Evolutionary conservation across 2,113 vertebrate species (phyloP), one percentile per base, ranked within the genome.

Genomic region (Vireo altiloquus): DNA sequence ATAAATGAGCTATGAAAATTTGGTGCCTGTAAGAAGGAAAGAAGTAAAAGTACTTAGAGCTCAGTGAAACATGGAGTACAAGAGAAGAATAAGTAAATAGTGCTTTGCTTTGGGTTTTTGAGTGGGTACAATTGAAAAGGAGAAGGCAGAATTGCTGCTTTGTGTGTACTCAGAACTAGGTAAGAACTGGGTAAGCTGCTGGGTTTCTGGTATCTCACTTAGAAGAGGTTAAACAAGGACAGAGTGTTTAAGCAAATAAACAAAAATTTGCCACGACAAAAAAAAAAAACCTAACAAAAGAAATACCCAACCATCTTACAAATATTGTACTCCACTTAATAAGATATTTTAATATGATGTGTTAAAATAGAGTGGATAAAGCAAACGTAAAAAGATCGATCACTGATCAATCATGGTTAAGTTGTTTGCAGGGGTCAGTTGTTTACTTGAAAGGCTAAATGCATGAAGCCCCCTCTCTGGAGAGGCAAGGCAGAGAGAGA

Each of bases 281-380:
- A 30, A 27, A 42, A 6, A 4, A 24, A 13, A 69, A 35, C 10
- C 5, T 53, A 63, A 15, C 5, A 23, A 37, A 10, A 42, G 37
- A 44, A 56, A 7, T 4, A 3, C 24, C 4, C 6, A 84, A 13
- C 4, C 5, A 91, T 1, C 16, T 70, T 37, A 35, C 0, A 12
- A 46, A 75, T 50, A 31, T 28, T 60, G 15, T 69, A 61, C 9
- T 70, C 9, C 25, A 12, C 42, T 53, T 47, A 68, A 42, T 33
- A 18, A 75, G 17, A 8, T 47, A 1, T 20, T 66, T 74, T 42
- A 28, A 78, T 77, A 31, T 24, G 13, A 18, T 42, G 12, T 56
- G 68, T 83, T 69, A 15, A 76, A 89, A 70, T 25, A 63, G 37
- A 75, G 5, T 71, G 44, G 76, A 52, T 22, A 53, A 63, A 65